Evolutionary conservation across 2,888 invertebrate genomes (phyloP), one percentile per base, ranked within the genome.

Genomic region (Morinoia aosen): DNA sequence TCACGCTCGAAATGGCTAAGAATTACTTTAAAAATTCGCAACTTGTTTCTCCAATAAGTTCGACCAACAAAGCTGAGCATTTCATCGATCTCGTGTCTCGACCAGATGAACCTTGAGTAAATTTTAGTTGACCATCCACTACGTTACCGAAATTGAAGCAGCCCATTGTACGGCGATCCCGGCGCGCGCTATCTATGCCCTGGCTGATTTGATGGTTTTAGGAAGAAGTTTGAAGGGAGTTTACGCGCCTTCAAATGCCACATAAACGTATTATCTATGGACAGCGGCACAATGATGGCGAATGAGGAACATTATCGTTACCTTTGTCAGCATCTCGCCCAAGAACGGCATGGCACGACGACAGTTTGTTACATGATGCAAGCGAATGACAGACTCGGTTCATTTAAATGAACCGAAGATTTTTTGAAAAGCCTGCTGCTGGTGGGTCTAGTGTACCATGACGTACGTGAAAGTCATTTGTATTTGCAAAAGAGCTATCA

Each of bases 221-320:
- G 57, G 58, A 39, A 33, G 93, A 57, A 57, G n/a, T 93, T 93
- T 93, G 58, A 10, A 48, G 57, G 93, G n/a, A 93, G 90, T 93
- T 93, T 93, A 93, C 57, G 93, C 93, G 57, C 57, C 57, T 93
- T 56, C 56, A 39, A 93, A 93, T 33, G 93, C 57, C 33, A 57
- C 93, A 93, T 57, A 57, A 93, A 93, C 93, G 93, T 33, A 56
- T 57, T 56, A 93, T 93, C 57, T 93, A 93, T 93, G 93, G 57
- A 57, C 93, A 57, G 93, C 56, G 93, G 57, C 93, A 93, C 93
- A 93, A 93, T 93, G 56, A 57, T 19, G 57, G 93, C 57, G 93
- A 56, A 57, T 48, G 25, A 58, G 57, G 48, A 48, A 33, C 93
- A 93, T 93, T 57, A 93, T 33, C 93, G 90, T 90, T 90, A 40